Percentiles rank a stretch among this genome's conserved stretches.
Evolutionary conservation across 2,797 vertebrate species (phyloP).

Genomic region (Sarcophilus harrisii): DNA sequence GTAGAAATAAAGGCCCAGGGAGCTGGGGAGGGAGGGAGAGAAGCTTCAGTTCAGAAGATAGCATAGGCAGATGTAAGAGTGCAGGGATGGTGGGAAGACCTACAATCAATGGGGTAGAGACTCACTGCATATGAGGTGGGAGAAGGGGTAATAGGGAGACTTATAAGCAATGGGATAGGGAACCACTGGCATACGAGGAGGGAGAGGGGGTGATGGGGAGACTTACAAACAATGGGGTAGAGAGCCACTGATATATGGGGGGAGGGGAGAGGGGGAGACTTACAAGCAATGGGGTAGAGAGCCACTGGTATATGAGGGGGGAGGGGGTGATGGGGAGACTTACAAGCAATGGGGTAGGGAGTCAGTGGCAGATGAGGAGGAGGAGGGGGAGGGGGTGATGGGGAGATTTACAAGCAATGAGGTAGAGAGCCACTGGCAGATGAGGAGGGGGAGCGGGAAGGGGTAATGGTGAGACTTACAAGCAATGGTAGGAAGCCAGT

Average conservation of each 20-base stretch:
- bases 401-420: slow-evolving; percentile 51
- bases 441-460: not conserved
- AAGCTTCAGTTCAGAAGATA: not conserved
- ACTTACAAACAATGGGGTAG: too few species aligned
- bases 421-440: too few species aligned
- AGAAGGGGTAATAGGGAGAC: not conserved
- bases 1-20: slow-evolving; percentile 62
- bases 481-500: not conserved
- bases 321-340: slow-evolving; percentile 2
- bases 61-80: too few species aligned
- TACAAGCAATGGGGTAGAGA: not conserved
- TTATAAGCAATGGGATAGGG: too few species aligned
- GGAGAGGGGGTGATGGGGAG: too few species aligned
- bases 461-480: slow-evolving; percentile 5
- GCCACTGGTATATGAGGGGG: not conserved
- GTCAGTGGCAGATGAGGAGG: too few species aligned
- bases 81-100: slow-evolving; percentile 12
- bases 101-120: not conserved
- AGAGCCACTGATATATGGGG: not conserved
- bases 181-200: too few species aligned
- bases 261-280: not conserved
- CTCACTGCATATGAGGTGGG: not conserved
- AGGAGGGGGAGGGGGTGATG: not conserved
- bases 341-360: too few species aligned
- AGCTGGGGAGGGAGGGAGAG: slow-evolving; percentile 65